phyloP scores from a whole-genome alignment of 2,888 invertebrate genomes.

The Macaria liturata region DNA sequence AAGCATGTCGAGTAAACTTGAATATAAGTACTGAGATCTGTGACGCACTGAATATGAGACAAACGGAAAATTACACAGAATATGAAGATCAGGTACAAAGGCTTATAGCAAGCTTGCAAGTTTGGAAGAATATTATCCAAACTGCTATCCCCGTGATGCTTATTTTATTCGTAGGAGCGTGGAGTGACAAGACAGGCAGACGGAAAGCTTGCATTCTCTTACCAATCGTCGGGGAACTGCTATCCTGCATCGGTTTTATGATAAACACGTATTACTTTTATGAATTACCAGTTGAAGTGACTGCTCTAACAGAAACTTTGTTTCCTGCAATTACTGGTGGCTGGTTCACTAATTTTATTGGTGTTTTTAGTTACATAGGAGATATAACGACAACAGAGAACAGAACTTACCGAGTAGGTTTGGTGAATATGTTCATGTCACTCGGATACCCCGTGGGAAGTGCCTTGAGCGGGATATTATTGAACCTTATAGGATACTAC shows the following conservation, averaged over 20 bases:
- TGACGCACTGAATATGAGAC: slow-evolving; percentile 87
- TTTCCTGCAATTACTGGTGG: slow-evolving; percentile 93
- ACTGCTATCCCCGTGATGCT: slow-evolving; percentile 91
- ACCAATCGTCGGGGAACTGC: slow-evolving; percentile 91
- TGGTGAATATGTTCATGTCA: slow-evolving; percentile 94
- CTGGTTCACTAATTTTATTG: slow-evolving; percentile 94
- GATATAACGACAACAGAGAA: slow-evolving; percentile 92
- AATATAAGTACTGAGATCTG: slow-evolving; percentile 88
- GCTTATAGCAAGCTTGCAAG: slow-evolving; percentile 89
- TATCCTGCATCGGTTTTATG: slow-evolving; percentile 90
- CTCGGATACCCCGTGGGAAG: slow-evolving; percentile 94
- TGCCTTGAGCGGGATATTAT: slow-evolving; percentile 91
- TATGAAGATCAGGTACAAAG: slow-evolving; percentile 87
- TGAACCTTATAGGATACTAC: slow-evolving; percentile 89
- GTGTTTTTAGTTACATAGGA: slow-evolving; percentile 93
- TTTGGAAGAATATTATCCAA: slow-evolving; percentile 93
- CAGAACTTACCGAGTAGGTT: slow-evolving; percentile 92
- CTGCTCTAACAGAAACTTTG: slow-evolving; percentile 89
- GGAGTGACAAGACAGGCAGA: slow-evolving; percentile 88
- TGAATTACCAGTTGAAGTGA: slow-evolving; percentile 90
- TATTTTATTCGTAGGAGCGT: slow-evolving; percentile 92
- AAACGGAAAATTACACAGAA: slow-evolving; percentile 84
- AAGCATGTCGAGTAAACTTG: slow-evolving; percentile 92
- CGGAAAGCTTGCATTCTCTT: slow-evolving; percentile 91
- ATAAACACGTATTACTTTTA: slow-evolving; percentile 91